phyloP scores from a whole-genome alignment of 2,888 invertebrate genomes.

The Hermodice carunculata region DNA sequence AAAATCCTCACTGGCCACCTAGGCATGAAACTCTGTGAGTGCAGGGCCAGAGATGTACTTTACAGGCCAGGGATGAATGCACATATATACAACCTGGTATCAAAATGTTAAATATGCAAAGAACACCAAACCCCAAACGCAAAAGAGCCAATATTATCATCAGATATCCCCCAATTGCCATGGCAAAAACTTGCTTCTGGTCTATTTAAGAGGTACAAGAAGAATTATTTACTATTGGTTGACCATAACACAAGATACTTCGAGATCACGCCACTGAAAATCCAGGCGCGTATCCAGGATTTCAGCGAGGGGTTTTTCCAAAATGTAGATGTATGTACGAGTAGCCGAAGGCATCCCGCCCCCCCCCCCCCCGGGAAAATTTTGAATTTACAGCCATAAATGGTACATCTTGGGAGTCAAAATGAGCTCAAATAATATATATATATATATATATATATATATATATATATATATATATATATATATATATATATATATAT shows the following conservation, averaged over 20 bases:
- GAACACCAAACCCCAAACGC: not conserved
- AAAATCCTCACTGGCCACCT: constrained; percentile 6
- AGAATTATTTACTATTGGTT: constrained; percentile 14
- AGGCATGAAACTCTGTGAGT: constrained; percentile 7
- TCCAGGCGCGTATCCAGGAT: no score
- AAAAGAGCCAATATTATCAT: constrained; percentile 13
- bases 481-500: no score
- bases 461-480: no score
- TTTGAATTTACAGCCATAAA: no score
- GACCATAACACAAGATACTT: constrained; percentile 17
- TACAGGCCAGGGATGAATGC: constrained; percentile 10
- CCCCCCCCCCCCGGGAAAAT: no score
- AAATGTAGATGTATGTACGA: no score
- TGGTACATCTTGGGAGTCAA: no score
- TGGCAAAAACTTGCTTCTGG: constrained; percentile 19
- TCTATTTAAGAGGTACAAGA: constrained; percentile 9
- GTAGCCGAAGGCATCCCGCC: no score
- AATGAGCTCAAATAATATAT: no score
- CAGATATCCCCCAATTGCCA: constrained; percentile 10
- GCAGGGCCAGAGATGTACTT: constrained; percentile 8
- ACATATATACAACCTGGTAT: constrained; percentile 10
- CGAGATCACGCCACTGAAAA: no score
- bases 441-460: no score
- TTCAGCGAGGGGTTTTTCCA: no score
- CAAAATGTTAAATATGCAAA: constrained; percentile 8